Conservation (phyloP, 37 sponge, comb jelly and placozoan genomes). For the Theonella swinhoei region DNA sequence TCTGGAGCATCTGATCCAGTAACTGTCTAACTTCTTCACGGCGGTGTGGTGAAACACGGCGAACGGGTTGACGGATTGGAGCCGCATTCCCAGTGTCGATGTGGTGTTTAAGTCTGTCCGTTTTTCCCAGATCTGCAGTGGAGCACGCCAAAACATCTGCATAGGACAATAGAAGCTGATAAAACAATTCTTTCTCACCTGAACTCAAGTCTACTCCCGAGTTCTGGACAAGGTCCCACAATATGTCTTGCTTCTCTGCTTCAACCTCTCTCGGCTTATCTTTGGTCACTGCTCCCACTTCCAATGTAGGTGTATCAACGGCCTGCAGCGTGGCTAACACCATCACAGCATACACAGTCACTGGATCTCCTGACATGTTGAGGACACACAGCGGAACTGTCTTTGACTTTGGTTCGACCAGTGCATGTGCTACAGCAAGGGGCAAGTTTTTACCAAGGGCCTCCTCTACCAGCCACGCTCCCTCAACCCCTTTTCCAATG, state of each 20-base stretch:
- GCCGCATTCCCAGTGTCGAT: slow-evolving; percentile 12
- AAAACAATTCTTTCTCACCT: slow-evolving; percentile 1
- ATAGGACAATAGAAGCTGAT: neutral
- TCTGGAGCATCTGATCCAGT: slow-evolving; percentile 17
- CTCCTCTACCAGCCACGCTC: neutral
- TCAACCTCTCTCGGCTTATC: neutral
- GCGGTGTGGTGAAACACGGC: neutral
- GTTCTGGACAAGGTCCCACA: neutral
- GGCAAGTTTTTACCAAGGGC: neutral
- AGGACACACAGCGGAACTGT: neutral
- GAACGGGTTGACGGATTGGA: slow-evolving; percentile 13
- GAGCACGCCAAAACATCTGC: slow-evolving; percentile 4
- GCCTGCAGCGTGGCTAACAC: neutral
- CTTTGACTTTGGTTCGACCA: neutral
- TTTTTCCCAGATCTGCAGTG: slow-evolving; percentile 1
- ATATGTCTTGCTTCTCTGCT: neutral
- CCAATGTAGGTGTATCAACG: neutral
- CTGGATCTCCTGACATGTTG: neutral
- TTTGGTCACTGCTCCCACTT: neutral
- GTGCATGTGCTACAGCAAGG: neutral
- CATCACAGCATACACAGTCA: neutral
- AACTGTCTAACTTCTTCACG: slow-evolving; percentile 3
- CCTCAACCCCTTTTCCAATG: neutral
- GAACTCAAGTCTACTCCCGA: neutral
- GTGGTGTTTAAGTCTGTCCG: neutral